Evolutionary conservation across 2,797 vertebrate species (phyloP), one percentile per base, ranked within the genome.

Genomic region (Anomalospiza imberbis): DNA sequence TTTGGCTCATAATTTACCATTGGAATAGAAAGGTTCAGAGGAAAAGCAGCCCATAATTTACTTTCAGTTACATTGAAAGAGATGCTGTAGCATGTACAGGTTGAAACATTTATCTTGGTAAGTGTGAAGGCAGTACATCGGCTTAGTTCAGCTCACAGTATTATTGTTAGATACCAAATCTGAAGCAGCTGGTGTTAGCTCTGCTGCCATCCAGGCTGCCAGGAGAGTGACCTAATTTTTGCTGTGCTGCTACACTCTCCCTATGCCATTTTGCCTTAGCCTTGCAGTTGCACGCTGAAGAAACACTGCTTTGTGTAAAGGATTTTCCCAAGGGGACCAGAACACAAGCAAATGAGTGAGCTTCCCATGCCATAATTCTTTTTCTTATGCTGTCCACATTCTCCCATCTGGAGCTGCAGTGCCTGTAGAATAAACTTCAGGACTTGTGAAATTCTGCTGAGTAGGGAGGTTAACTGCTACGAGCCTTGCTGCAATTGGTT

Each of bases 231-330:
- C n/a, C 26, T 53, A 47, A 83, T 63, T 55, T 75, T 70, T 91
- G 68, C 31, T 74, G 34, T 29, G 66, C 54, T 44, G 51, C 55
- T 61, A 21, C 61, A n/a, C 45, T 88, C 31, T 79, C 55, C 25
- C 11, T 50, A 5, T 51, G 77, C 32, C 66, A 36, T 71, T 91
- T 62, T 78, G 75, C 54, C 57, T 66, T 42, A 44, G 34, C n/a
- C 61, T 36, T 73, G 58, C 31, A 36, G 42, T 84, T 74, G 61
- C 36, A 60, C 51, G 67, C 11, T 57, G 54, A 88, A 89, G 81
- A 89, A 94, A 84, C 71, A 45, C 38, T 95, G 47, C 31, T 94
- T 71, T 88, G 19, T 74, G 60, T 79, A 66, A 90, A 76, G 62
- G 51, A 63, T 89, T 92, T 92, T 32, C 47, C 28, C 47, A 86